Base-by-base conservation (phyloP, 2,888 invertebrate species). In the Strigamia transsilvanica region DNA sequence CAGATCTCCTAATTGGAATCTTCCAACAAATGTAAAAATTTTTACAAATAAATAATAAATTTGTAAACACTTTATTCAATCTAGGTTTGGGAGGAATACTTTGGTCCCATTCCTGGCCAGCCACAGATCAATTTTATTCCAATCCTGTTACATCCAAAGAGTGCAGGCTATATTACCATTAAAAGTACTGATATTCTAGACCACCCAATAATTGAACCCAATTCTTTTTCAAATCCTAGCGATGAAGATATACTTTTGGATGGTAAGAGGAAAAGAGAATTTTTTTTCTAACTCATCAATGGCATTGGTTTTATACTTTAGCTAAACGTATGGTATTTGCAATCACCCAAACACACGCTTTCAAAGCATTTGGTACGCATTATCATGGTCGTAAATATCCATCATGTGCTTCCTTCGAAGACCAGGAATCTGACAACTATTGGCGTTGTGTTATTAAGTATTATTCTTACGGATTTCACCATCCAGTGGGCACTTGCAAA, bases 151-250 rank as follows among this genome's bases (percentile, higher is more conserved):
- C 82, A 82, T 77, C 82, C 82, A 73, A 82, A 82, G 23, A 82
- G 82, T 32, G 23, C 9, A 10, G 82, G 82, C 23, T 77, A 38
- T 21, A 42, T 82, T 27, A 90, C 92, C 84, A 88, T 98, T 32
- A 91, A 91, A 82, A 93, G 93, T 83, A 92, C 92, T 0, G 94
- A 97, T 88, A 98, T 98, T 0, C 93, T 93, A 85, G 93, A 94
- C 80, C 93, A 93, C 86, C 98, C 98, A 0, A 87, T 93, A 41
- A 95, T 99, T 87, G 92, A 98, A 87, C 94, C 98, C 1, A 96
- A 97, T 86, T 99, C 99, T 87, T 94, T 97, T 85, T 92, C 93
- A 83, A 92, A 96, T 87, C 93, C 93, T 0, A 87, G 91, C 82
- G 96, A 94, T 87, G 93, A 94, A 0, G 91, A 92, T 82, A 92